phyloP scores from a whole-genome alignment of 35 echinoderm and acorn worm species.

The Diadema setosum region DNA sequence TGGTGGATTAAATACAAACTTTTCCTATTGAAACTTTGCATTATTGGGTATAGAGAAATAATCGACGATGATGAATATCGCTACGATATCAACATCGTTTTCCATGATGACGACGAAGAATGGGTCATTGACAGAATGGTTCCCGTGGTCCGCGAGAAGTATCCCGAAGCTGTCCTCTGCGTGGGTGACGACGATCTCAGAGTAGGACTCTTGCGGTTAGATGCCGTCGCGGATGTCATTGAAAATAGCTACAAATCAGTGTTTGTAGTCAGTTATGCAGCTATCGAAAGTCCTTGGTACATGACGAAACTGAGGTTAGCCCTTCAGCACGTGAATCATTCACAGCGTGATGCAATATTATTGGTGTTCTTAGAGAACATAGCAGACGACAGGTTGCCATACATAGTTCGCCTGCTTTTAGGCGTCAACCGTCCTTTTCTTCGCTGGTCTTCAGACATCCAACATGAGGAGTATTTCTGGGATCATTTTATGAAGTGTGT shows the following conservation, averaged over 20 bases:
- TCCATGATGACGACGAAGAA: not conserved
- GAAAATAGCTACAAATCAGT: not conserved
- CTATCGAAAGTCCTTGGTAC: not conserved
- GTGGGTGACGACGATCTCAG: not conserved
- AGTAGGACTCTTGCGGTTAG: not conserved
- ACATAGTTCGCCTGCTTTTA: not conserved
- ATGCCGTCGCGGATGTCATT: not conserved
- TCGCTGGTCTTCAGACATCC: not conserved
- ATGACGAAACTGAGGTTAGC: not conserved
- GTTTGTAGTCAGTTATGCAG: not conserved
- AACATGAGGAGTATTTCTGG: not conserved
- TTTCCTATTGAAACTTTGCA: conserved; percentile 6
- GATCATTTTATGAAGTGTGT: not conserved
- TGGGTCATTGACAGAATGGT: not conserved
- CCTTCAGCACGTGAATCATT: not conserved
- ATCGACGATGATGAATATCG: not conserved
- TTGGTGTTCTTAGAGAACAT: not conserved
- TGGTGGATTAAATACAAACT: not conserved
- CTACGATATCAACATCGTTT: not conserved
- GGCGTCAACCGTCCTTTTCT: not conserved
- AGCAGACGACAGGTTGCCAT: not conserved
- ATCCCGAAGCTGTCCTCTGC: not conserved
- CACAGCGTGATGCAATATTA: not conserved
- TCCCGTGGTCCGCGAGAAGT: not conserved
- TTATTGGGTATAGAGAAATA: not conserved